phyloP scores from a whole-genome alignment of 1,140 invertebrate species.

The Panagrolaimus sp. region DNA sequence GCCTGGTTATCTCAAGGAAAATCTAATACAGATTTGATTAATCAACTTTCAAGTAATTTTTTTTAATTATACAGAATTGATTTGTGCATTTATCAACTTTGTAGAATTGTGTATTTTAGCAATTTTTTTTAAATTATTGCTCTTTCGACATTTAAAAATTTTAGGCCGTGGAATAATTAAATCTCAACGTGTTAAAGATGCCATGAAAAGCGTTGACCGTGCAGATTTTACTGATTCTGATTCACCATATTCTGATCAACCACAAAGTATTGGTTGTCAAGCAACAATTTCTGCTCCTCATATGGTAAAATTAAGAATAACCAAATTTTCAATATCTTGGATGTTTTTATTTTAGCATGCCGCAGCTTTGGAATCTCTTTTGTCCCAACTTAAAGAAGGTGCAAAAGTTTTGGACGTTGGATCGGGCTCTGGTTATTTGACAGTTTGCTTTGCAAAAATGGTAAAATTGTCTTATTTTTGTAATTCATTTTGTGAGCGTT shows the following conservation, averaged over 20 bases:
- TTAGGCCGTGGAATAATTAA: slow-evolving; percentile 79
- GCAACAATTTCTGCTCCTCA: slow-evolving; percentile 95
- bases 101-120: background rate
- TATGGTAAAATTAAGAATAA: slow-evolving; percentile 69
- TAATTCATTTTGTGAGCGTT: background rate
- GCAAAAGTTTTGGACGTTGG: slow-evolving; percentile 79
- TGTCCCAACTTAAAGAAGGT: slow-evolving; percentile 72
- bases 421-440: slow-evolving; percentile 88
- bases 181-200: slow-evolving; percentile 71
- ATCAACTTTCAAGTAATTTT: background rate
- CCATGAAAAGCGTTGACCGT: slow-evolving; percentile 79
- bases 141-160: too few species aligned
- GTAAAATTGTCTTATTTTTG: too few species aligned
- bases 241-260: slow-evolving; percentile 77
- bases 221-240: slow-evolving; percentile 69
- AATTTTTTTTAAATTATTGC: background rate
- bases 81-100: too few species aligned
- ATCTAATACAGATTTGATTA: background rate
- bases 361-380: slow-evolving; percentile 75
- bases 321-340: background rate
- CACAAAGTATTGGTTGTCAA: slow-evolving; percentile 68
- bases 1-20: background rate
- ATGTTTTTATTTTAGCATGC: slow-evolving; percentile 68
- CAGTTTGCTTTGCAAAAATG: slow-evolving; percentile 84
- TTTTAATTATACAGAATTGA: too few species aligned